These are phyloP conservation scores for Scopus umbretta DNA, from an alignment of 2,113 vertebrate species.

Conservation along the genomic window DNA sequence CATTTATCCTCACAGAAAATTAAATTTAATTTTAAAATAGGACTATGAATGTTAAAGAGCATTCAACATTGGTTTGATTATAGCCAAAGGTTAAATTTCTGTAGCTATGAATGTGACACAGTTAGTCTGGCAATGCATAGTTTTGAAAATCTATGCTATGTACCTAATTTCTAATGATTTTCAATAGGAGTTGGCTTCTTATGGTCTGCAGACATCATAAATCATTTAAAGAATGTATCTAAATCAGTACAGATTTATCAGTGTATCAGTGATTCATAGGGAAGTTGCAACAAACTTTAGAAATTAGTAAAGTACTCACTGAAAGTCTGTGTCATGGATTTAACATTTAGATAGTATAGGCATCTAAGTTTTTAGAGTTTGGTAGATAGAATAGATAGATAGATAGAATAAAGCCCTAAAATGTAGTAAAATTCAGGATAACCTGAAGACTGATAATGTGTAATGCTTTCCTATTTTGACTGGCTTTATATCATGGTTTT, in stretches of 20 bases:
- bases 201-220: neutral
- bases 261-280: neutral
- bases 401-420: neutral
- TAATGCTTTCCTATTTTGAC: neutral
- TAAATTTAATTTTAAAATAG: neutral
- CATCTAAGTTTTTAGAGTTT: neutral
- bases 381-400: neutral
- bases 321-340: neutral
- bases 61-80: neutral
- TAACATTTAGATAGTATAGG: neutral
- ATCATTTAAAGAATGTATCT: neutral
- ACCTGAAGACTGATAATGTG: neutral
- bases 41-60: neutral
- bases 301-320: neutral
- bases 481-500: neutral
- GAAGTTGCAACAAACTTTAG: neutral
- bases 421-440: neutral
- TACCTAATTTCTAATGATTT: neutral
- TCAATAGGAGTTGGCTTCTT: neutral
- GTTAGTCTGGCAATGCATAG: neutral
- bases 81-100: neutral
- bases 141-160: neutral
- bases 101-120: neutral
- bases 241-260: neutral
- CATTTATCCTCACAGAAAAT: neutral